phyloP scores from a whole-genome alignment of 30 jellyfish, hydroid and myxozoan species.

The Hydra vulgaris region DNA sequence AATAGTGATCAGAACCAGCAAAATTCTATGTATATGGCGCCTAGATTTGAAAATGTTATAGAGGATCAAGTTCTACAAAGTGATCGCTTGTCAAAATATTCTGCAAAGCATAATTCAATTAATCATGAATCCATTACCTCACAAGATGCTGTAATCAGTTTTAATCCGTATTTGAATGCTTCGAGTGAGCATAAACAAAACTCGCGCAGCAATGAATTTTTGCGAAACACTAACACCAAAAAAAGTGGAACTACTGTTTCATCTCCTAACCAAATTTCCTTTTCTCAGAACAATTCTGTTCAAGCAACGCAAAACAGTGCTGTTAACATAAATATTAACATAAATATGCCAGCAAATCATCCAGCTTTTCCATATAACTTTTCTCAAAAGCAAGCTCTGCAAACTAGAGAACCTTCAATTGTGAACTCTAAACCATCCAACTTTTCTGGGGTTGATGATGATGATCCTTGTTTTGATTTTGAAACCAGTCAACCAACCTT shows the following conservation, averaged over 20 bases:
- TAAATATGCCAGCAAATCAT: constrained; percentile 29
- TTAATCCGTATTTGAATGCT: neutral
- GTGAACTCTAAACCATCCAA: constrained; percentile 1
- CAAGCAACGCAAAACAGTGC: constrained; percentile 34
- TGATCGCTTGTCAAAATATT: neutral
- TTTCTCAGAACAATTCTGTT: constrained; percentile 27
- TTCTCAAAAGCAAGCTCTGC: neutral
- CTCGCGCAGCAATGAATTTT: neutral
- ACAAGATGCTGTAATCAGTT: neutral
- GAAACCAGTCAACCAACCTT: constrained; percentile 1
- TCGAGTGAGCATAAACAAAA: neutral
- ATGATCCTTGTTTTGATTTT: neutral
- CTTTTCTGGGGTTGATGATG: neutral
- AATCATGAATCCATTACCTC: neutral
- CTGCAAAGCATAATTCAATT: neutral
- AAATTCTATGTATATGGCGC: neutral
- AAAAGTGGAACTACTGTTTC: neutral
- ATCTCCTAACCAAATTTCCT: neutral
- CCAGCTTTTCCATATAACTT: constrained; percentile 23
- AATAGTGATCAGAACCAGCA: neutral
- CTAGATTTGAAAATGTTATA: constrained; percentile 10
- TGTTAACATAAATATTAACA: constrained; percentile 20
- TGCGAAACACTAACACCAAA: neutral
- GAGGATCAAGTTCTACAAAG: constrained; percentile 4
- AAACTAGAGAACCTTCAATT: neutral